A percentile compares a stretch with the other conserved stretches of the same genome.
phyloP scores from a whole-genome alignment of 2,888 invertebrate genomes.

The Cephalotes varians region DNA sequence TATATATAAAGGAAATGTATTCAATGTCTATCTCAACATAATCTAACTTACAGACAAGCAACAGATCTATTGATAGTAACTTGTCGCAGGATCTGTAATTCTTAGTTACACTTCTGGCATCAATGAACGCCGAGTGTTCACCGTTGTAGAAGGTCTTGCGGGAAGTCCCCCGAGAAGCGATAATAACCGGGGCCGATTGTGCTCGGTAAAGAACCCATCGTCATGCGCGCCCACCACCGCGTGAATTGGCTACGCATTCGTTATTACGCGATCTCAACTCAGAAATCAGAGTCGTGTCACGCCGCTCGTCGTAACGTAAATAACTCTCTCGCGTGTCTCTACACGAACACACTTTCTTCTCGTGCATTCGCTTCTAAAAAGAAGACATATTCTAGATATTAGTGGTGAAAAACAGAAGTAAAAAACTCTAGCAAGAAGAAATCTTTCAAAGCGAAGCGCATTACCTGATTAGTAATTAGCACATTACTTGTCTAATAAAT shows the following conservation, averaged over 20 bases:
- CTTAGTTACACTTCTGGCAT: conserved; percentile 31
- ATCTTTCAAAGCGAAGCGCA: background rate
- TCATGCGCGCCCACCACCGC: conserved; percentile 28
- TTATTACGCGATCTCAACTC: conserved; percentile 58
- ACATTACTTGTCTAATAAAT: background rate
- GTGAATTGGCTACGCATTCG: conserved; percentile 15
- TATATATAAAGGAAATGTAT: background rate
- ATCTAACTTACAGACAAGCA: background rate
- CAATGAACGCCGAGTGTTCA: conserved; percentile 14
- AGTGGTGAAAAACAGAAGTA: background rate
- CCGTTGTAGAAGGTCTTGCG: conserved; percentile 50
- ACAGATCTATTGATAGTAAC: background rate
- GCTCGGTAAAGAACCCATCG: conserved; percentile 58
- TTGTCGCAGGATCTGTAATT: background rate
- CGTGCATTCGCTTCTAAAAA: background rate
- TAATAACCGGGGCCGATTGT: conserved; percentile 56
- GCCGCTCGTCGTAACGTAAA: conserved; percentile 29
- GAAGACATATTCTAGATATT: background rate
- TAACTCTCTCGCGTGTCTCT: conserved; percentile 24
- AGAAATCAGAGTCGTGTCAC: conserved; percentile 40
- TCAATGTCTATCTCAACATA: background rate
- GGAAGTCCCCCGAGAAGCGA: conserved; percentile 68
- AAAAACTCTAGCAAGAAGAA: background rate
- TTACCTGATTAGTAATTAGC: background rate
- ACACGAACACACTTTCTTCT: background rate